Evolutionary conservation across 1,140 invertebrate species (phyloP), one percentile per base, ranked within the genome.

Genomic region (Grapholita molesta): DNA sequence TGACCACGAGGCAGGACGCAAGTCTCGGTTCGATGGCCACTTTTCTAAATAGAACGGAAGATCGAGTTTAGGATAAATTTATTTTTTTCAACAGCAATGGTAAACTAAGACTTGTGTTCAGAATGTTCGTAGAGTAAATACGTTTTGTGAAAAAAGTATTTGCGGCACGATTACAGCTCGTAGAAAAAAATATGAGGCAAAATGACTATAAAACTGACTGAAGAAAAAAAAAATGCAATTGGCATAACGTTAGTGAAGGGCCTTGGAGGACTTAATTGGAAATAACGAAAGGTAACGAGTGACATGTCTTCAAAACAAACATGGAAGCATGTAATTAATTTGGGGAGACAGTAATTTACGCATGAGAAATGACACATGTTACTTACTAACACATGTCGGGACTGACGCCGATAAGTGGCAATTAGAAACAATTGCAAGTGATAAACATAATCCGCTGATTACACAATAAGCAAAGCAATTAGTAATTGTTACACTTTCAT

Each of bases 1-100:
- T 2, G 55, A 15, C 25, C 55, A 61, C 55, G 55, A 61, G 55
- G 55, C 25, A n/a, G 24, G 55, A 61, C 55, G n/a, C 55, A 61
- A 61, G 55, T 32, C 24, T 61, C 55, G 55, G 55, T 28, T 28
- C 55, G 24, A 28, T 61, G 55, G 25, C 25, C 55, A 61, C 15
- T 38, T 5, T 38, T n/a, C 15, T 38, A 38, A 38, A 38, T 28
- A 28, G 18, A 25, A 61, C 55, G 55, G 24, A 28, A 61, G n/a
- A n/a, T n/a, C n/a, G n/a, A n/a, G n/a, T n/a, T n/a, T n/a, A n/a
- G n/a, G n/a, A n/a, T n/a, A n/a, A n/a, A n/a, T n/a, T n/a, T n/a
- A n/a, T n/a, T n/a, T n/a, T n/a, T n/a, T n/a, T n/a, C n/a, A n/a
- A n/a, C n/a, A n/a, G n/a, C n/a, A n/a, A n/a, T n/a, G n/a, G n/a